Base-by-base conservation (phyloP, 2,797 vertebrate genomes). In the Glossophaga mutica region DNA sequence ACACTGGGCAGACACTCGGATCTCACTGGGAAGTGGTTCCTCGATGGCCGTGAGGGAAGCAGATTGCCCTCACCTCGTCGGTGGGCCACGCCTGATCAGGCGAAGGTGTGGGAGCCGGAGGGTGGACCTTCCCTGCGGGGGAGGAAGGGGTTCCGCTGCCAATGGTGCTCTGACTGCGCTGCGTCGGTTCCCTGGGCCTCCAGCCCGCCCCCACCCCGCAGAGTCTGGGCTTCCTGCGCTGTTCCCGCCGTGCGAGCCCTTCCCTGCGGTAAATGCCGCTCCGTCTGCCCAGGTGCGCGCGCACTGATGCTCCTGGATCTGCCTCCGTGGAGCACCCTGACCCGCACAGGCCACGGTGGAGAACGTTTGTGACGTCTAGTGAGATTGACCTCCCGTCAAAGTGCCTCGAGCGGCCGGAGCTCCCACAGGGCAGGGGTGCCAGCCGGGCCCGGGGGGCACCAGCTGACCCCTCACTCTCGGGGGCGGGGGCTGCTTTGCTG, bases 401-500 rank as follows among this genome's bases (percentile, higher is more conserved):
- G 74, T 1, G 0, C 4, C 9, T 52, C 29, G 6, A 14, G 9
- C 32, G 1, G 2, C 14, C 5, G 55, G 74, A 4, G 1, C 22
- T 67, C 76, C 46, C 59, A 0, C 0, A 0, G 26, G 0, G 37
- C n/a, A 55, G 37, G 10, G 65, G 7, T 59, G 67, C 37, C 62
- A 5, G 22, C 11, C 1, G 4, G 0, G 22, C 34, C 15, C 39
- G 39, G n/a, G 0, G 1, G 26, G 9, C 34, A 1, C 18, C 1
- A 79, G 32, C 21, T 21, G n/a, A 12, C 1, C 24, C 42, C 26
- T 62, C 34, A 1, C 9, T 3, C 19, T 5, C 9, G 5, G 9
- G 18, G 15, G 15, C 24, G 78, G 12, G 37, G 78, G 14, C 6
- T 2, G 67, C 34, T 11, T 39, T 0, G 2, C 46, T 5, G 0